Percentiles rank a stretch among this genome's conserved stretches.
These are phyloP conservation scores for Arbacia lixula DNA, from an alignment of 53 echinoderm and acorn worm genomes.

Conservation along the genomic window DNA sequence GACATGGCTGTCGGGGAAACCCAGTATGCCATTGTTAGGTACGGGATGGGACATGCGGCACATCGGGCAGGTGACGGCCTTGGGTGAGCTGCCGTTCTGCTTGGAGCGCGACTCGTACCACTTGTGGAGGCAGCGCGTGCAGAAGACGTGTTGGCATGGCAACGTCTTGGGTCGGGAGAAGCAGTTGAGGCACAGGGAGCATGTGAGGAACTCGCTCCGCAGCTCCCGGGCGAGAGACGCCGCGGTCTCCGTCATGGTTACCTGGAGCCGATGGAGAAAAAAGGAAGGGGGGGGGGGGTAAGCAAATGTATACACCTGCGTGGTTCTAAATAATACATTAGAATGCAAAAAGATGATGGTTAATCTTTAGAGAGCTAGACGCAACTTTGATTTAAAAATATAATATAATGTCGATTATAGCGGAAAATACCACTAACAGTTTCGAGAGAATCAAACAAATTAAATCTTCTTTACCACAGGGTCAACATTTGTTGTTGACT, in stretches of 20 bases:
- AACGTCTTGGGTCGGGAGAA: conserved; percentile 79
- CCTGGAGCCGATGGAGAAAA: background rate
- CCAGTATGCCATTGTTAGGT: conserved; percentile 68
- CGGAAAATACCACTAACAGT: too few relatives aligned
- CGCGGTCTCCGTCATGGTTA: conserved; percentile 56
- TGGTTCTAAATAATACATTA: too few relatives aligned
- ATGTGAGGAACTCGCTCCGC: conserved; percentile 80
- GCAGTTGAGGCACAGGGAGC: conserved; percentile 80
- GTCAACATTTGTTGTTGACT: too few relatives aligned
- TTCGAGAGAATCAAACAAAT: too few relatives aligned
- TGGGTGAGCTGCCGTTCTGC: conserved; percentile 51
- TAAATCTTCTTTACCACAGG: too few relatives aligned
- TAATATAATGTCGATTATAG: too few relatives aligned
- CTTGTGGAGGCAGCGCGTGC: conserved; percentile 80
- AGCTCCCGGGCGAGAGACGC: conserved; percentile 69
- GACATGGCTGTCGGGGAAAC: conserved; percentile 72
- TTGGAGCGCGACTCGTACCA: conserved; percentile 79
- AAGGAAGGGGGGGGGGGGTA: background rate
- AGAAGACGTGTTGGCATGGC: conserved; percentile 90
- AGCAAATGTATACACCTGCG: too few relatives aligned
- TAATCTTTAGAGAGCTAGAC: too few relatives aligned
- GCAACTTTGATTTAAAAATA: too few relatives aligned
- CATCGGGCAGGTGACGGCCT: conserved; percentile 75
- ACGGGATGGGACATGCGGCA: conserved; percentile 71
- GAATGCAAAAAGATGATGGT: too few relatives aligned